These are phyloP conservation scores for Calidris pygmaea DNA, from an alignment of 2,113 vertebrate species.

Conservation along the genomic window DNA sequence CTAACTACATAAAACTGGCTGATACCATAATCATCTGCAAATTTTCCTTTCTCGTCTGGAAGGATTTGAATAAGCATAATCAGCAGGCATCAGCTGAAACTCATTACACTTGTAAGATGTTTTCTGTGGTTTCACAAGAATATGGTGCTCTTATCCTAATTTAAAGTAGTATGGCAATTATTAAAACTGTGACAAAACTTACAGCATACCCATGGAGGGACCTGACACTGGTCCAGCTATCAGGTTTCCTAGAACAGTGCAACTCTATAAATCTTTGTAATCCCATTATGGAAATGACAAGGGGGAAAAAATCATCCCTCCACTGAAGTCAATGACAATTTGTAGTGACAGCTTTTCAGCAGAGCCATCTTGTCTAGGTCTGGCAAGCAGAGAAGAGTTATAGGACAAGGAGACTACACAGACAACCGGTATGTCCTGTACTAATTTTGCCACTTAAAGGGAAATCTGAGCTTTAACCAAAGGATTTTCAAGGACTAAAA, in stretches of 20 bases:
- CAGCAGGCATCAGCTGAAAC: not conserved
- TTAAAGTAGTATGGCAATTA: not conserved
- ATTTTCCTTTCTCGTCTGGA: not conserved
- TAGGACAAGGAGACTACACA: not conserved
- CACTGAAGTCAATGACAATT: not conserved
- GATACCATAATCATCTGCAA: not conserved
- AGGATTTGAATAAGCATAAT: not conserved
- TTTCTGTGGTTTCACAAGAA: not conserved
- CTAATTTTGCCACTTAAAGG: not conserved
- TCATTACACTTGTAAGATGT: not conserved
- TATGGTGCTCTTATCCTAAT: not conserved
- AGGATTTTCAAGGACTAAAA: slow-evolving; percentile 30
- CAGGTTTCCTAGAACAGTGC: not conserved
- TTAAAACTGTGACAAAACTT: not conserved
- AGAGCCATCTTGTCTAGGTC: slow-evolving; percentile 6
- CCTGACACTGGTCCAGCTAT: not conserved
- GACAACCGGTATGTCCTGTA: not conserved
- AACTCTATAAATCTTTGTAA: not conserved
- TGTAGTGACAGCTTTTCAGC: slow-evolving; percentile 13
- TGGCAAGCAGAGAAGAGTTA: not conserved
- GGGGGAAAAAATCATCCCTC: not conserved
- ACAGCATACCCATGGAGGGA: not conserved
- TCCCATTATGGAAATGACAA: not conserved
- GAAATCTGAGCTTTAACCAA: slow-evolving; percentile 39
- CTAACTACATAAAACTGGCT: not conserved